Evolutionary conservation across 2,797 vertebrate genomes (phyloP).

Genomic region (Sylvilagus floridanus): DNA sequence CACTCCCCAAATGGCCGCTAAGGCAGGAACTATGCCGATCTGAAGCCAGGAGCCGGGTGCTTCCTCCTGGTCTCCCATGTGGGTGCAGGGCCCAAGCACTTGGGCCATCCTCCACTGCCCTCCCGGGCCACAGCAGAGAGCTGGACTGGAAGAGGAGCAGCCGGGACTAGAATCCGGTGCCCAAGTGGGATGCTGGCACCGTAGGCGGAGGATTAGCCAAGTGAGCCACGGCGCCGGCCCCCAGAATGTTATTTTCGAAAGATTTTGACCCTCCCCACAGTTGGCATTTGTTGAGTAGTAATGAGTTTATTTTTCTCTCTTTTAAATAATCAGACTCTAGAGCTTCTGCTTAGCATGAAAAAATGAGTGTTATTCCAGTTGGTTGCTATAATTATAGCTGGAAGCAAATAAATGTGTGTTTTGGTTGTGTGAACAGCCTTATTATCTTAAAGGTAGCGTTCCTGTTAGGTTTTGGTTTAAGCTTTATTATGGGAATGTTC

Average conservation of each 20-base stretch:
- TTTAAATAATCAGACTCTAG: constrained; percentile 33
- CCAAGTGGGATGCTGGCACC: too few species aligned
- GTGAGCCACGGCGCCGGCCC: too few species aligned
- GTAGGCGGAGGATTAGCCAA: too few species aligned
- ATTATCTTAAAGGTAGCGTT: not conserved
- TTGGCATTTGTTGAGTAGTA: constrained; percentile 40
- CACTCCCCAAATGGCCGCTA: too few species aligned
- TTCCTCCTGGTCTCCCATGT: too few species aligned
- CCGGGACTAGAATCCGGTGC: too few species aligned
- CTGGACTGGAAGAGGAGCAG: too few species aligned
- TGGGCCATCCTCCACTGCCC: too few species aligned
- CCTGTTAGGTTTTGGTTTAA: not conserved
- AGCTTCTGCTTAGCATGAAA: constrained; percentile 58
- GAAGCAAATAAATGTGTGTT: constrained; percentile 27
- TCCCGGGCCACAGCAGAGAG: too few species aligned
- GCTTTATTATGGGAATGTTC: not conserved
- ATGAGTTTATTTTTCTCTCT: not conserved
- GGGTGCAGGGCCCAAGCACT: too few species aligned
- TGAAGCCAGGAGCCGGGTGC: too few species aligned
- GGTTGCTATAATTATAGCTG: constrained; percentile 22
- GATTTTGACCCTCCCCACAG: not conserved
- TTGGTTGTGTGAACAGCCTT: constrained; percentile 31
- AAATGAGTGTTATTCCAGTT: constrained; percentile 47
- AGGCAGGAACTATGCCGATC: too few species aligned
- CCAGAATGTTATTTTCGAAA: not conserved